phyloP scores from a whole-genome alignment of 2,797 vertebrate genomes.

The Schizothorax lantsangensis region DNA sequence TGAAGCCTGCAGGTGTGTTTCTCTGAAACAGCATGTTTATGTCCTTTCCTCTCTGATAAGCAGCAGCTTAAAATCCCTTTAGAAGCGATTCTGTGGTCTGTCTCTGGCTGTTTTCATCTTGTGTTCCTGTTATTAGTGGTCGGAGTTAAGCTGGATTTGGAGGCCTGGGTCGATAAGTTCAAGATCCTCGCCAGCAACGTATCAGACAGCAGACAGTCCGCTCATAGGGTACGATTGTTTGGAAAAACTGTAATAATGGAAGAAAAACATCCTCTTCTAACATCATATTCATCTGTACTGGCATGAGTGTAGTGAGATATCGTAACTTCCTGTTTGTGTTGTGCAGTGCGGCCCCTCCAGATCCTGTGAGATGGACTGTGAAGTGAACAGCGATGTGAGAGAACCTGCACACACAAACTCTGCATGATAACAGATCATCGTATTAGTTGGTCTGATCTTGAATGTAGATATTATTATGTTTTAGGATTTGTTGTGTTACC shows the following conservation, averaged over 20 bases:
- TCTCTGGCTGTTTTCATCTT: background rate
- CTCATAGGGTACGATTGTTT: conserved; percentile 80
- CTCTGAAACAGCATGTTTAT: background rate
- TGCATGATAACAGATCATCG: background rate
- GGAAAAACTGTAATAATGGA: background rate
- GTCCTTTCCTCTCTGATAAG: background rate
- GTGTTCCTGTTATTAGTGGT: conserved; percentile 81
- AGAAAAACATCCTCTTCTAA: background rate
- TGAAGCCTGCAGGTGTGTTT: conserved; percentile 93
- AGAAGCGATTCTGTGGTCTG: background rate
- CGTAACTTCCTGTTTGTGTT: conserved; percentile 48
- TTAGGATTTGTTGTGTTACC: conserved; percentile 95
- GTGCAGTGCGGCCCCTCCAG: conserved; percentile 91
- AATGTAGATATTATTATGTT: background rate
- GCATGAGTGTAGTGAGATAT: conserved; percentile 7
- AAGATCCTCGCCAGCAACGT: conserved; percentile 98
- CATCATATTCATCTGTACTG: background rate
- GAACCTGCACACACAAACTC: background rate
- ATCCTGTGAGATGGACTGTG: conserved; percentile 99
- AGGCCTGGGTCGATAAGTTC: conserved; percentile 98
- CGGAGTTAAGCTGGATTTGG: conserved; percentile 95
- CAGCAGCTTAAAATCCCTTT: background rate
- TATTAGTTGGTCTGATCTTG: conserved; percentile 5
- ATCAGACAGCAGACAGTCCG: conserved; percentile 88
- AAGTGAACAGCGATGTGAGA: conserved; percentile 95